Evolutionary conservation across 1,140 invertebrate species (phyloP).

Genomic region (Drosophila oshimai): DNA sequence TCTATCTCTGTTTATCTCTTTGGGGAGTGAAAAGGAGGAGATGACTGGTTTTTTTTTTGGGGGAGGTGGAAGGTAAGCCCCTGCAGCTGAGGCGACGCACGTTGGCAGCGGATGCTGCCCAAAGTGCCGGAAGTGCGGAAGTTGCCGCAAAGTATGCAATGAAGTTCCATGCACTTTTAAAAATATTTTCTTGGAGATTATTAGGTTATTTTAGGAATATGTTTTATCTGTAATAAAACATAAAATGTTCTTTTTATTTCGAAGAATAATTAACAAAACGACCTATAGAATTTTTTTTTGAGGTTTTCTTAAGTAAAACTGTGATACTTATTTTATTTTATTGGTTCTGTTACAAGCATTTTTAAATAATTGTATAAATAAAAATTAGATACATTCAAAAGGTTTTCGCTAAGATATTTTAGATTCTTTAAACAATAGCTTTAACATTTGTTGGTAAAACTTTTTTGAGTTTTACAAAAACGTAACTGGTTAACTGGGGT

Average conservation of each 20-base stretch:
- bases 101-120: slow-evolving; percentile 42
- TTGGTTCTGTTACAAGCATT: no score
- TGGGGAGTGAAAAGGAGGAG: not conserved
- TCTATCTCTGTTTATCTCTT: slow-evolving; percentile 23
- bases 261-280: not conserved
- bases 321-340: no score
- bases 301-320: no score
- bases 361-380: no score
- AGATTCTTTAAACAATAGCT: no score
- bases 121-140: slow-evolving; percentile 75
- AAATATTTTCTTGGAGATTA: not conserved
- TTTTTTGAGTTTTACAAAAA: no score
- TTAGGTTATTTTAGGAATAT: no score
- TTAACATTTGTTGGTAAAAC: no score
- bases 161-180: not conserved
- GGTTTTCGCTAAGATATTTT: no score
- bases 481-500: no score
- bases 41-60: slow-evolving; percentile 1
- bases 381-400: no score
- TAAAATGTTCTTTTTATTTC: not conserved
- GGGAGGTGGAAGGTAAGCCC: slow-evolving; percentile 35
- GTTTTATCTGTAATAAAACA: rapidly evolving
- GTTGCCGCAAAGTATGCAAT: slow-evolving; percentile 74
- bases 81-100: slow-evolving; percentile 42
- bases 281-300: no score